Base-by-base conservation (phyloP, 2,113 vertebrate species). In the Xenotilapia caudafasciata region DNA sequence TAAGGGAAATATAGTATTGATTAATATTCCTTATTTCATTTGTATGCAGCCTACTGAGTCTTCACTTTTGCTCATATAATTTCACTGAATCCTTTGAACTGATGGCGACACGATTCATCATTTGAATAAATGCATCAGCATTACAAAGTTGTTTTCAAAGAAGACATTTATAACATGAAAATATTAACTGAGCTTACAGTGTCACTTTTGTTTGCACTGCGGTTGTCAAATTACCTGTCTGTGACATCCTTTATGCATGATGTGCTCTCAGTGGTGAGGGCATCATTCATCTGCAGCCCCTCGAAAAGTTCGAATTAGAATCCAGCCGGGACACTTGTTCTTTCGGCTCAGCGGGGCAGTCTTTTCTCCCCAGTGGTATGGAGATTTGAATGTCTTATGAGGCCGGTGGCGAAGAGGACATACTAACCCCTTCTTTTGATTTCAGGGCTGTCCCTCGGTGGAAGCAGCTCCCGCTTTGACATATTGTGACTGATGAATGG, bases 11-110 rank as follows among this genome's bases (percentile, higher is more conserved):
- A 79, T n/a, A 42, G 65, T 90, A 93, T 94, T 93, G 91, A 94
- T 95, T 93, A 94, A 95, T 92, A 84, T 86, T 83, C 88, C 75
- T 79, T 65, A 84, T 85, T 90, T 90, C 84, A 92, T 94, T 93
- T 93, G 90, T 89, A 94, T 92, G 88, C 91, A 82, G 87, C 86
- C 83, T 82, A 54, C 91, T 70, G 90, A 12, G 58, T 80, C 90
- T 68, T 88, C 88, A 92, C 90, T 91, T 23, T 82, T 85, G 87
- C 83, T 84, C 83, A 89, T 91, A 35, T 88, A 90, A 93, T 95
- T 94, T 88, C 75, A 65, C 90, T 75, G 88, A 87, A 88, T 89
- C 86, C 83, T 85, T 70, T 80, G 90, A 92, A 89, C 88, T 80
- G 92, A 92, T 83, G 85, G 80, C 79, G 89, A 83, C 84, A 53